Evolutionary conservation across 2,888 invertebrate genomes (phyloP), one percentile per base, ranked within the genome.

Genomic region (Eristalis arbustorum): DNA sequence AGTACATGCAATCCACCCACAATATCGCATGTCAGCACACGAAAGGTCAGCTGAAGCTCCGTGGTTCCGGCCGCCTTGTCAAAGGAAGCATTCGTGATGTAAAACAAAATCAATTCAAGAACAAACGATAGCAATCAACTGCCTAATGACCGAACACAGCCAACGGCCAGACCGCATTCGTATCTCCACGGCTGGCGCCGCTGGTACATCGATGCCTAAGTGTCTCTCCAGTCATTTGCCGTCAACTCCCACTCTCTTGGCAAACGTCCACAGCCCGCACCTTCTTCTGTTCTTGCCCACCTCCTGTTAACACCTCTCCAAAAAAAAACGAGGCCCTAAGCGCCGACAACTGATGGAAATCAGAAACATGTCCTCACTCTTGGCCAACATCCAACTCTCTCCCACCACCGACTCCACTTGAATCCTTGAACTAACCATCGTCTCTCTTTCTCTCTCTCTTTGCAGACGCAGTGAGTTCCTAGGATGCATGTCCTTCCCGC

Each of bases 401-500:
- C 42, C 25, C 25, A n/a, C n/a, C n/a, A 8, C n/a, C 18, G 0
- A 1, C 3, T 11, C n/a, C 23, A 8, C 3, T 31, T 67, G 42
- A 28, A 62, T 62, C 37, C 62, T 61, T 62, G 61, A 72, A 66
- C 72, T 72, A 79, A 72, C 59, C 6, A 11, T 5, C 18, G n/a
- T 49, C n/a, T 49, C n/a, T n/a, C n/a, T n/a, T 49, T 69, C 23
- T 81, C 94, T 93, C 31, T 31, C n/a, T n/a, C n/a, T 31, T 96
- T 95, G 18, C 95, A 98, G 98, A 94, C 96, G 96, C 94, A 98
- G 97, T 94, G 98, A 98, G 94, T 96, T 98, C 93, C 94, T 98
- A 93, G 98, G 98, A 94, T 98, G 98, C 93, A 96, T 97, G 96
- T 97, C 97, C 93, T 97, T 98, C 94, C 96, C 97, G 90, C 94